phyloP scores from a whole-genome alignment of 2,113 vertebrate genomes.

The Phasianus colchicus region DNA sequence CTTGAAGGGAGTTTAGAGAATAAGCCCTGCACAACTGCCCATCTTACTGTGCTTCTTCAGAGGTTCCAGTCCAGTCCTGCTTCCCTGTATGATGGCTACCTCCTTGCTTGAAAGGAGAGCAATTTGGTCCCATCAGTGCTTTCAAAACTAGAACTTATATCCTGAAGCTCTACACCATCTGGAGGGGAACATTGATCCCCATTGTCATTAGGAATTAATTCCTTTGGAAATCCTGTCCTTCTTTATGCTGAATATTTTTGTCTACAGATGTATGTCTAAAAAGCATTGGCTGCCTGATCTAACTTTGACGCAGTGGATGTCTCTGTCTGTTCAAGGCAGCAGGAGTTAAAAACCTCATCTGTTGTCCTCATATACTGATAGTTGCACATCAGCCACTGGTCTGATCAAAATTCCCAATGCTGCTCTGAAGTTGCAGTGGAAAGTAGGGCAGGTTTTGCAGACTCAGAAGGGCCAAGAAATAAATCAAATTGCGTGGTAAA shows the following conservation, averaged over 20 bases:
- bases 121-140: not conserved
- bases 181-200: not conserved
- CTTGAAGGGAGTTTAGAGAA: not conserved
- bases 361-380: not conserved
- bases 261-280: not conserved
- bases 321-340: not conserved
- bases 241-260: not conserved
- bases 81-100: accelerated
- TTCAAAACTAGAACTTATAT: not conserved
- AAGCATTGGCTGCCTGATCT: not conserved
- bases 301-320: not conserved
- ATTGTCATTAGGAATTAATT: not conserved
- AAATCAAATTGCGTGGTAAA: not conserved
- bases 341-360: not conserved
- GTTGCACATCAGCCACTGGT: not conserved
- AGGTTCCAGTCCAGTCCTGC: not conserved
- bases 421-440: not conserved
- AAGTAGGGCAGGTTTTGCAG: not conserved
- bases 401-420: not conserved
- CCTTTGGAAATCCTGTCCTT: not conserved
- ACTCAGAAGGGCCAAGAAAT: not conserved
- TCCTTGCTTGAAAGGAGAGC: not conserved
- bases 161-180: not conserved
- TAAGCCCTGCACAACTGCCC: accelerated
- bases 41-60: not conserved